A percentile compares a stretch with the other conserved stretches of the same genome.
These are phyloP conservation scores for Phrynosoma blainvillii DNA, from an alignment of 2,113 vertebrate species.

Conservation along the genomic window DNA sequence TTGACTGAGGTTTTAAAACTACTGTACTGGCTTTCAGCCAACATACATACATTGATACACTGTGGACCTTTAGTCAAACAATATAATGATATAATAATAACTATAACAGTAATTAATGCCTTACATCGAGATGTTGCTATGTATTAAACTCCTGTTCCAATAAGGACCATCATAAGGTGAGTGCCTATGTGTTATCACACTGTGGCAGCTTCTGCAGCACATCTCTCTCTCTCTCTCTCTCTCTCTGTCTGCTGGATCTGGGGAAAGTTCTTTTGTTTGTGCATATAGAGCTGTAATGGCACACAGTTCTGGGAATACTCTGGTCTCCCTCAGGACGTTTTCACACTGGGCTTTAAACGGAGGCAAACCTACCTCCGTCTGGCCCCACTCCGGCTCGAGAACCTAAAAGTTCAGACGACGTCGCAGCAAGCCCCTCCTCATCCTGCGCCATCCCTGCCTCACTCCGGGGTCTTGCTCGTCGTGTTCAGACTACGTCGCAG, in stretches of 20 bases:
- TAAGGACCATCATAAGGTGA: neutral
- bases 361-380: no score
- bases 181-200: no score
- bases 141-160: neutral
- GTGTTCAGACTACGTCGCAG: no score
- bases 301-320: neutral
- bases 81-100: neutral
- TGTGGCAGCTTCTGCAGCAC: neutral
- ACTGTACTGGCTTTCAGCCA: neutral
- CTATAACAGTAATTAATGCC: no score
- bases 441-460: no score
- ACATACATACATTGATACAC: neutral
- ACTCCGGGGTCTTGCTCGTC: no score
- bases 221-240: no score
- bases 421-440: no score
- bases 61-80: neutral
- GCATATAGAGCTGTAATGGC: neutral
- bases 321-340: neutral
- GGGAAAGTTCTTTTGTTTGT: neutral
- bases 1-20: neutral
- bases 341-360: no score
- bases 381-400: no score
- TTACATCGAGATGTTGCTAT: no score
- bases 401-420: no score
- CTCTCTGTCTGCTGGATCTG: neutral